Evolutionary conservation across 2,888 invertebrate species (phyloP).

Genomic region (Hipparchia sbordonii): DNA sequence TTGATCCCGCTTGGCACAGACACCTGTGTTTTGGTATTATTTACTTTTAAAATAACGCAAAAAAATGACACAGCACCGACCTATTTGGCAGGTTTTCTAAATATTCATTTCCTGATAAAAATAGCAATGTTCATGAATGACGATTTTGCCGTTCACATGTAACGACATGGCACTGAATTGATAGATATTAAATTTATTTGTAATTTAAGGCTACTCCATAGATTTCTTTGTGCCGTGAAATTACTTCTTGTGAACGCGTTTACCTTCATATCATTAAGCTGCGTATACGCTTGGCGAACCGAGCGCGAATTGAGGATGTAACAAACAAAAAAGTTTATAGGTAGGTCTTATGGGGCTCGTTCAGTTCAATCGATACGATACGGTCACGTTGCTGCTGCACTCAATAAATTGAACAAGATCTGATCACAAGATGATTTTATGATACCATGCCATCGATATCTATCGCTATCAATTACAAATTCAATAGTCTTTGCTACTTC

Average conservation of each 20-base stretch:
- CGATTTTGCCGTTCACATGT: no score
- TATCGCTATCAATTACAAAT: no score
- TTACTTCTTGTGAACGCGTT: constrained; percentile 6
- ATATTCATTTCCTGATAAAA: neutral
- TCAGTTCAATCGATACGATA: no score
- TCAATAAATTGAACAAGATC: no score
- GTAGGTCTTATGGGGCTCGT: no score
- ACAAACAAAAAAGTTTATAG: no score
- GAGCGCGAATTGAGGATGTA: no score
- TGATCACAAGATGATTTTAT: no score
- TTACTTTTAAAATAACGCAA: constrained; percentile 13
- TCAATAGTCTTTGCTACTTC: no score
- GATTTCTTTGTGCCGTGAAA: constrained; percentile 2
- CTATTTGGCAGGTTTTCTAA: constrained; percentile 28
- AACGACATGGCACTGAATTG: neutral
- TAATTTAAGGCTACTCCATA: neutral
- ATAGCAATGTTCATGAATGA: neutral
- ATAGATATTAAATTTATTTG: constrained; percentile 3
- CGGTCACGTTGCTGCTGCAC: no score
- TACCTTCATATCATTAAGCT: constrained; percentile 2
- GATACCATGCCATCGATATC: no score
- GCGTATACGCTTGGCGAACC: neutral
- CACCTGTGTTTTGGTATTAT: constrained; percentile 9
- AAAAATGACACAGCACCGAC: constrained; percentile 22
- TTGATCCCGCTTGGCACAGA: constrained; percentile 8